Conservation (phyloP, 2,888 invertebrate genomes). For the Limnephilus marmoratus region DNA sequence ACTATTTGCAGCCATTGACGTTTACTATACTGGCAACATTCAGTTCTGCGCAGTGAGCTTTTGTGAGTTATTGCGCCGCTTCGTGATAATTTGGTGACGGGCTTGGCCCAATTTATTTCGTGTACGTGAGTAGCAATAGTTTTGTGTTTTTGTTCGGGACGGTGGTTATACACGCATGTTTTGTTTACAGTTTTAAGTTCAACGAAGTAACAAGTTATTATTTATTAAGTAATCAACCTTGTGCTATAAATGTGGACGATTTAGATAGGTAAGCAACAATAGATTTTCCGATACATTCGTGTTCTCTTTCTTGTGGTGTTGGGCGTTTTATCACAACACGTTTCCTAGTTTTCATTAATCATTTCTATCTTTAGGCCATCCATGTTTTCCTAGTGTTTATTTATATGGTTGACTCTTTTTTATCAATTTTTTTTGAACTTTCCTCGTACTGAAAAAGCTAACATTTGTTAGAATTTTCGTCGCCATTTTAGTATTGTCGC, state of each 20-base stretch:
- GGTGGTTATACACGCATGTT: slow-evolving; percentile 55
- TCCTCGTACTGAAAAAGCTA: slow-evolving; percentile 13
- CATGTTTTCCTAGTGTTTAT: not conserved
- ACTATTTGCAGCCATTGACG: not conserved
- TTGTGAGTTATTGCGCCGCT: slow-evolving; percentile 78
- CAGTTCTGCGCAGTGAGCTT: slow-evolving; percentile 72
- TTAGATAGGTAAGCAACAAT: slow-evolving; percentile 52
- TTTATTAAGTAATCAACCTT: not conserved
- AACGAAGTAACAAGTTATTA: slow-evolving; percentile 32
- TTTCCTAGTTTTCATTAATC: not conserved
- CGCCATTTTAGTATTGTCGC: slow-evolving; percentile 78
- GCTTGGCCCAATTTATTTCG: slow-evolving; percentile 57
- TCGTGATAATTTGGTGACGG: slow-evolving; percentile 73
- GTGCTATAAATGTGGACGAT: slow-evolving; percentile 39
- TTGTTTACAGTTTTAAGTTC: slow-evolving; percentile 49
- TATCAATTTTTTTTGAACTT: slow-evolving; percentile 16
- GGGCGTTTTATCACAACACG: slow-evolving; percentile 51
- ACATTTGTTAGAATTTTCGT: slow-evolving; percentile 76
- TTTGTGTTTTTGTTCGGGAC: slow-evolving; percentile 60
- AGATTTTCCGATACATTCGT: slow-evolving; percentile 59
- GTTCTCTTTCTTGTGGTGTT: slow-evolving; percentile 55
- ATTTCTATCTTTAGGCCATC: not conserved
- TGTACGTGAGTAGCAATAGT: slow-evolving; percentile 55
- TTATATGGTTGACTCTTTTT: not conserved
- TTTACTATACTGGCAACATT: slow-evolving; percentile 72